These are phyloP conservation scores for Rhaphigaster nebulosa DNA, from an alignment of 2,888 invertebrate genomes.

Conservation along the genomic window DNA sequence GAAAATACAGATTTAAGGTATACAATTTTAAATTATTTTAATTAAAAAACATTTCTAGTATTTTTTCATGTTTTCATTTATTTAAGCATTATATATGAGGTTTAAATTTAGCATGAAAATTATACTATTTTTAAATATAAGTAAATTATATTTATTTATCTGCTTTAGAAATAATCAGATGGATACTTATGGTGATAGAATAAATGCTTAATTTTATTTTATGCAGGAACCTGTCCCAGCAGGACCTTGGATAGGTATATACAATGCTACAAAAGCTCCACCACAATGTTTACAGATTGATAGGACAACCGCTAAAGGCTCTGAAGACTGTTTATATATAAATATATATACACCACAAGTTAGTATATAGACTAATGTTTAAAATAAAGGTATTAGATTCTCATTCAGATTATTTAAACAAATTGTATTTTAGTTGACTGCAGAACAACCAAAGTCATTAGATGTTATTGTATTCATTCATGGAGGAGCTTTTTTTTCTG, in stretches of 20 bases:
- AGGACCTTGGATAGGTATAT: slow-evolving; percentile 58
- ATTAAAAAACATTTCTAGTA: no score
- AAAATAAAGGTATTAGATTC: neutral
- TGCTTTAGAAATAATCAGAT: neutral
- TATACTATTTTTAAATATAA: no score
- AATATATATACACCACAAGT: slow-evolving; percentile 62
- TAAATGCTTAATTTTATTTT: neutral
- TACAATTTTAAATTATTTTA: neutral
- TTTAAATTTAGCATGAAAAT: no score
- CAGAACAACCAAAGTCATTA: neutral
- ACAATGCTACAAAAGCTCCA: slow-evolving; percentile 58
- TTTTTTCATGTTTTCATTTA: no score
- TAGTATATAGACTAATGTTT: neutral
- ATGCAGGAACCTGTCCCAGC: slow-evolving; percentile 59
- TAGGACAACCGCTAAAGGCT: neutral
- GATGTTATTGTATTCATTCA: slow-evolving; percentile 47
- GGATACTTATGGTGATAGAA: neutral
- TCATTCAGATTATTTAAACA: neutral
- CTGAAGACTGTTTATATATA: slow-evolving; percentile 63
- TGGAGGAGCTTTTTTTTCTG: slow-evolving; percentile 38
- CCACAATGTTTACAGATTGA: slow-evolving; percentile 59
- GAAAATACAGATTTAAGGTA: slow-evolving; percentile 62
- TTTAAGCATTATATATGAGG: no score
- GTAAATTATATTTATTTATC: neutral
- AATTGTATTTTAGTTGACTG: neutral